Percentiles rank a stretch among this genome's conserved stretches.
Evolutionary conservation across 2,797 vertebrate genomes (phyloP).

Genomic region (Myripristis murdjan): DNA sequence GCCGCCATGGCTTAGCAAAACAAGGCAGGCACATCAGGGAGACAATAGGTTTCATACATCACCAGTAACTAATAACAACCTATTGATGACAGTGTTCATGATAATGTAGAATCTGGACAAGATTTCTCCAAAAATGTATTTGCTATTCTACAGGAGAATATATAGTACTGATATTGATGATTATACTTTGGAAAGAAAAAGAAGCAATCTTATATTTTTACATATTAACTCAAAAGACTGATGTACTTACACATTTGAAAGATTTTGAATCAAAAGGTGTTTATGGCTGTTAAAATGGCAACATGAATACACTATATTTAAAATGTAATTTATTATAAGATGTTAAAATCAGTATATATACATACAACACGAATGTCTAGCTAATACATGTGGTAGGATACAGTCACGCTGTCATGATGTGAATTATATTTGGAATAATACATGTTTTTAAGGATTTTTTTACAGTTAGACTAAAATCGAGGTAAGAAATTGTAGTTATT

Average conservation of each 20-base stretch:
- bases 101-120: constrained; percentile 8
- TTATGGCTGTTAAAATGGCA: constrained; percentile 9
- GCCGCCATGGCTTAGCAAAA: constrained; percentile 6
- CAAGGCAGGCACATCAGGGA: not conserved
- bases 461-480: not conserved
- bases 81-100: constrained; percentile 16
- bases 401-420: not conserved
- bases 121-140: constrained; percentile 28
- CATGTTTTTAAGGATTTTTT: not conserved
- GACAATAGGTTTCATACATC: not conserved
- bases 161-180: not conserved
- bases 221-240: not conserved
- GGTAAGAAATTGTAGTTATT: constrained; percentile 14
- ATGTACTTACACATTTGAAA: constrained; percentile 22
- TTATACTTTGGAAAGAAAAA: constrained; percentile 1
- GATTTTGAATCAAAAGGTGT: constrained; percentile 9
- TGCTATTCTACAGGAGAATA: constrained; percentile 25
- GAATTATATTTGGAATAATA: constrained; percentile 1
- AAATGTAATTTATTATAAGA: constrained; percentile 1
- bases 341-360: constrained; percentile 9
- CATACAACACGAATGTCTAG: not conserved
- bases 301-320: not conserved
- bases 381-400: not conserved
- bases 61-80: constrained; percentile 12
- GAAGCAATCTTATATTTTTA: constrained; percentile 7